Percentiles rank a stretch among this genome's conserved stretches.
Conservation (phyloP, 2,113 vertebrate species). For the Fukomys damarensis region DNA sequence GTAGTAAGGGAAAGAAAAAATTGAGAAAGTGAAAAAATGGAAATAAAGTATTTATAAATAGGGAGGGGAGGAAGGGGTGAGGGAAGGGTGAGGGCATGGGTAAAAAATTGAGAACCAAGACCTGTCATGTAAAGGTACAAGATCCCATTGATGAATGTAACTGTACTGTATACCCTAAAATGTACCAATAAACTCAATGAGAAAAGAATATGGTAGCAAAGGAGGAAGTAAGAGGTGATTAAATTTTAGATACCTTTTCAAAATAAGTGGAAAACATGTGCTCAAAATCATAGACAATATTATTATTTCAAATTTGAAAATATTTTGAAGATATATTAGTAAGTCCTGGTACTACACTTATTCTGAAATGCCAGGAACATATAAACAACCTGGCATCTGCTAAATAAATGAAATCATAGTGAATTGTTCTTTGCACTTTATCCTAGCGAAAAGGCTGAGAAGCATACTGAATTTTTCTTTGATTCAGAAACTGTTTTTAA, state of each 20-base stretch:
- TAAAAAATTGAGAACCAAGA: no score
- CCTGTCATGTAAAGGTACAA: no score
- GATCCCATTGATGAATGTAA: no score
- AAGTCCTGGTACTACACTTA: not conserved
- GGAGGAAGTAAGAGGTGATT: not conserved
- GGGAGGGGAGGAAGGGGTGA: no score
- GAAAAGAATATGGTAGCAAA: no score
- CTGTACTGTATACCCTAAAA: no score
- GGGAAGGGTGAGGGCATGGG: no score
- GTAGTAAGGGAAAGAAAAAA: no score
- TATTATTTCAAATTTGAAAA: slow-evolving; percentile 49
- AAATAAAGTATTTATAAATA: no score
- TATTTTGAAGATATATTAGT: slow-evolving; percentile 20
- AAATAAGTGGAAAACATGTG: not conserved
- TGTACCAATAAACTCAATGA: no score
- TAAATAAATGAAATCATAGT: not conserved
- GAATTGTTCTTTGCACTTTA: not conserved
- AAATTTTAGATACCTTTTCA: slow-evolving; percentile 1
- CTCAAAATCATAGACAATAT: not conserved
- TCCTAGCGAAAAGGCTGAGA: not conserved
- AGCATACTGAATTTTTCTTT: not conserved
- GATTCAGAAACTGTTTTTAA: not conserved
- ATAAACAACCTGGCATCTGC: not conserved
- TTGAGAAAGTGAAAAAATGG: no score
- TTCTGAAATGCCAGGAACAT: not conserved